Conservation (phyloP, 2,888 invertebrate genomes). For the Meandrusa payeni region DNA sequence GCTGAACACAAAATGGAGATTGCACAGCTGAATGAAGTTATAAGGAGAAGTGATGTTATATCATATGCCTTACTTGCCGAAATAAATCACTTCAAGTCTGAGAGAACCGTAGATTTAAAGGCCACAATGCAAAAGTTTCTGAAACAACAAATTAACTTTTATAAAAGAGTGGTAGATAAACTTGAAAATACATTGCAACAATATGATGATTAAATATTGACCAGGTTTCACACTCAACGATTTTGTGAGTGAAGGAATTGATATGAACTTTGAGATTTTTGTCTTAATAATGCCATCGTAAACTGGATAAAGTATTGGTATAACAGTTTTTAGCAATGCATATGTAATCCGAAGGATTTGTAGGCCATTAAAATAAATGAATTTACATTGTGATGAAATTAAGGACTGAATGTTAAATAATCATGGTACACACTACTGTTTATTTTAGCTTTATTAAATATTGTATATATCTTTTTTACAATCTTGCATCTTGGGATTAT, state of each 20-base stretch:
- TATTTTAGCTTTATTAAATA: constrained; percentile 39
- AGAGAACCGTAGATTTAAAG: constrained; percentile 92
- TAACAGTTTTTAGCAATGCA: constrained; percentile 33
- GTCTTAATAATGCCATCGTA: constrained; percentile 31
- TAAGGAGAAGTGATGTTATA: constrained; percentile 93
- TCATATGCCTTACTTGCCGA: constrained; percentile 97
- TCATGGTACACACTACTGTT: constrained; percentile 35
- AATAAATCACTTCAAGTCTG: constrained; percentile 94
- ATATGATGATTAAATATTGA: constrained; percentile 62
- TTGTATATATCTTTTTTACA: constrained; percentile 60
- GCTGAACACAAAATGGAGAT: constrained; percentile 92
- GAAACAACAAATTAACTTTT: constrained; percentile 94
- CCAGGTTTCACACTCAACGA: constrained; percentile 7
- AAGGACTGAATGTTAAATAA: constrained; percentile 56
- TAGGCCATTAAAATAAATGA: constrained; percentile 46
- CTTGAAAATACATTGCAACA: constrained; percentile 81
- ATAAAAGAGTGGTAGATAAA: constrained; percentile 90
- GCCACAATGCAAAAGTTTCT: constrained; percentile 92
- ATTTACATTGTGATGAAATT: constrained; percentile 65
- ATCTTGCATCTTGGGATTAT: constrained; percentile 49
- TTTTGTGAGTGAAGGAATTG: constrained; percentile 20
- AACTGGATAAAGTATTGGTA: constrained; percentile 27
- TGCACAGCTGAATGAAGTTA: constrained; percentile 89
- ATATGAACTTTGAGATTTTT: constrained; percentile 14
- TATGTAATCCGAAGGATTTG: constrained; percentile 56